These are phyloP conservation scores for Chromoteleia sp. DNA, from an alignment of 2,888 invertebrate genomes.

Conservation along the genomic window DNA sequence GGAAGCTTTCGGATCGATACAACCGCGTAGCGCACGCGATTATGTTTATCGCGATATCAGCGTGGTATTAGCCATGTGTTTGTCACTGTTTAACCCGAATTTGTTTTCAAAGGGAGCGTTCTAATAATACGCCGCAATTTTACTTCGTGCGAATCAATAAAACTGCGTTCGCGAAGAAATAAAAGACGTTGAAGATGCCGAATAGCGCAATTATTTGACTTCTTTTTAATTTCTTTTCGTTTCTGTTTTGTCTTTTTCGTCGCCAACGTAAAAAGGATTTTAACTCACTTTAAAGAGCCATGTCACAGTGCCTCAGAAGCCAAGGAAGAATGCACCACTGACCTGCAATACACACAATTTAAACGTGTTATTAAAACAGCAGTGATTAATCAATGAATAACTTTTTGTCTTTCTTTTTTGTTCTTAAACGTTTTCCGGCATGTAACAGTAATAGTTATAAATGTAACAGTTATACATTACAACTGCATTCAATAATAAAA, in stretches of 20 bases:
- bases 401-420: no score
- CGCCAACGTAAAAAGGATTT: slow-evolving; percentile 71
- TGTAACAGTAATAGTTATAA: no score
- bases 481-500: no score
- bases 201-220: slow-evolving; percentile 5
- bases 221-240: neutral
- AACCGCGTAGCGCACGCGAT: slow-evolving; percentile 68
- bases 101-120: slow-evolving; percentile 50
- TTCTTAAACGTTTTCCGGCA: no score
- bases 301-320: slow-evolving; percentile 79
- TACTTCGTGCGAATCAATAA: slow-evolving; percentile 32
- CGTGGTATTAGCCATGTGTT: slow-evolving; percentile 70
- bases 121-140: slow-evolving; percentile 40
- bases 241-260: slow-evolving; percentile 18
- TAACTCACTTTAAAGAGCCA: slow-evolving; percentile 81
- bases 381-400: no score
- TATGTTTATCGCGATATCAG: slow-evolving; percentile 71
- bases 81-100: slow-evolving; percentile 70
- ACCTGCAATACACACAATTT: slow-evolving; percentile 74
- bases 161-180: slow-evolving; percentile 15
- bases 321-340: slow-evolving; percentile 81
- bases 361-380: neutral
- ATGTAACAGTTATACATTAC: no score
- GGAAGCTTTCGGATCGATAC: slow-evolving; percentile 69
- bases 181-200: slow-evolving; percentile 5